Conservation (phyloP, 2,888 invertebrate genomes). For the Tenthredo mesomela region DNA sequence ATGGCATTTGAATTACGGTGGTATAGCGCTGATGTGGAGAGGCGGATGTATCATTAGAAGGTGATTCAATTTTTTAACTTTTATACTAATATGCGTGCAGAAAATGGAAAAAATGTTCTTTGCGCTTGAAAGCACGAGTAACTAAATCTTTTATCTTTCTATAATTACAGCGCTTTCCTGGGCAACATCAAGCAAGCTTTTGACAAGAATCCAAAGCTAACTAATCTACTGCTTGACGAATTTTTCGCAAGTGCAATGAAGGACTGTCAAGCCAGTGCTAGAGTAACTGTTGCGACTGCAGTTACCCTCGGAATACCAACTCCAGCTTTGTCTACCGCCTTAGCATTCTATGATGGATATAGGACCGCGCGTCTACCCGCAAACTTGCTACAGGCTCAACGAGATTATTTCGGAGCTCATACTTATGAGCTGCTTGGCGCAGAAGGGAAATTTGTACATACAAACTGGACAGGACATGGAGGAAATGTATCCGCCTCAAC, state of each 20-base stretch:
- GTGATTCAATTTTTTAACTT: slow-evolving; percentile 77
- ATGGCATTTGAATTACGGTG: slow-evolving; percentile 98
- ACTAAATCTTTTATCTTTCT: slow-evolving; percentile 27
- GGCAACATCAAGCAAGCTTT: slow-evolving; percentile 97
- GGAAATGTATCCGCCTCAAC: slow-evolving; percentile 97
- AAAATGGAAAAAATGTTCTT: background rate
- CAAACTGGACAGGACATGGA: slow-evolving; percentile 99
- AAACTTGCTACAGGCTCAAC: slow-evolving; percentile 97
- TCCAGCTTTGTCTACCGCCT: slow-evolving; percentile 95
- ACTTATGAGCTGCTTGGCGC: slow-evolving; percentile 94
- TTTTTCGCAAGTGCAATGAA: slow-evolving; percentile 94
- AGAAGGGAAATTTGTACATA: slow-evolving; percentile 96
- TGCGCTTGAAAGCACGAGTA: background rate
- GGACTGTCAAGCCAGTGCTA: slow-evolving; percentile 90
- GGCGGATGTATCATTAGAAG: slow-evolving; percentile 99
- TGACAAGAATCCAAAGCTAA: slow-evolving; percentile 91
- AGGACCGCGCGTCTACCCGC: slow-evolving; percentile 93
- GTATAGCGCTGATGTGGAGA: slow-evolving; percentile 99
- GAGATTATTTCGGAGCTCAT: slow-evolving; percentile 99
- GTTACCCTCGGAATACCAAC: slow-evolving; percentile 93
- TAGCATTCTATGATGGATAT: slow-evolving; percentile 99
- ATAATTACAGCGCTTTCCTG: slow-evolving; percentile 85
- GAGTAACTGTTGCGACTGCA: slow-evolving; percentile 88
- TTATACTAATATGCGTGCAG: too few species aligned
- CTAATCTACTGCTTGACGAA: slow-evolving; percentile 93